Percentiles rank a stretch among this genome's conserved stretches.
These are phyloP conservation scores for Caligus rogercresseyi DNA, from an alignment of 1,140 invertebrate genomes.

Conservation along the genomic window DNA sequence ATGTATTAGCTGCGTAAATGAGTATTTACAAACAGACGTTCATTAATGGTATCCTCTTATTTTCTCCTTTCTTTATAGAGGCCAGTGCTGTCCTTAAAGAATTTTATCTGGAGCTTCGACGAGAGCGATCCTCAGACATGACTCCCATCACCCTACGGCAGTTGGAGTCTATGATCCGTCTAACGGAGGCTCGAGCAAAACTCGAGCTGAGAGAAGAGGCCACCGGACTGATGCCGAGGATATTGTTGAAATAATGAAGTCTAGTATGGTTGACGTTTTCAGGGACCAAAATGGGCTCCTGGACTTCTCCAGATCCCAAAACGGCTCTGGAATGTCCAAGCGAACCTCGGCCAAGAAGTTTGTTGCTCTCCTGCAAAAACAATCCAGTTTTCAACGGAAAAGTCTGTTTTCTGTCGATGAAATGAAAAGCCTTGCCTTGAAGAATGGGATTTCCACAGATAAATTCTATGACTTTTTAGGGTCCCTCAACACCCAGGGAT, in stretches of 20 bases:
- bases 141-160: constrained; percentile 64
- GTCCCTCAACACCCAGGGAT: constrained; percentile 61
- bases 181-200: constrained; percentile 68
- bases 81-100: constrained; percentile 50
- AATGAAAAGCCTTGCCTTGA: constrained; percentile 46
- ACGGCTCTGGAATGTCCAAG: constrained; percentile 52
- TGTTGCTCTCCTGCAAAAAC: constrained; percentile 44
- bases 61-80: too few species aligned
- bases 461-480: constrained; percentile 46
- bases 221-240: constrained; percentile 57
- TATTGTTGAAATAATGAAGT: constrained; percentile 63
- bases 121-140: constrained; percentile 38
- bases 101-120: constrained; percentile 63
- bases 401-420: constrained; percentile 53
- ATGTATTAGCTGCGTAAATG: too few species aligned
- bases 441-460: constrained; percentile 40
- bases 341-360: constrained; percentile 45
- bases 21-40: too few species aligned
- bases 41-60: too few species aligned
- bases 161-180: constrained; percentile 65
- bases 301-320: constrained; percentile 47
- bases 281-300: constrained; percentile 47
- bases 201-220: constrained; percentile 60
- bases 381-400: constrained; percentile 42
- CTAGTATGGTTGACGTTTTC: constrained; percentile 56